Base-by-base conservation (phyloP, 2,888 invertebrate species). In the Noctua comes region DNA sequence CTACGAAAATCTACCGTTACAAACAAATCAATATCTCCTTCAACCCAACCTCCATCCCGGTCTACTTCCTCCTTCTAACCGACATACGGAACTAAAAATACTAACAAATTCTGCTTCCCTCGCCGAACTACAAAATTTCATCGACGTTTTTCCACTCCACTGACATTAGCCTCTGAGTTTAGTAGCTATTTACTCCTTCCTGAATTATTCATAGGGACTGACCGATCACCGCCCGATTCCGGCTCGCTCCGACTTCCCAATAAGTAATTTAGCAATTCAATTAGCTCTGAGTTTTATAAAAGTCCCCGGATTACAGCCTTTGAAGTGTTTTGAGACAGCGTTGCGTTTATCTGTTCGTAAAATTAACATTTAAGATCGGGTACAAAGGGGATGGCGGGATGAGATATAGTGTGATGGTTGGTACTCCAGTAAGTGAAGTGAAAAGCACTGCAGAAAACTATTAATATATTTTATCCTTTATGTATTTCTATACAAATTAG, bases 251-350 rank as follows among this genome's bases (percentile, higher is more conserved):
- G 88, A 89, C 89, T 89, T 89, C 77, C 83, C 86, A 91, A 89
- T 88, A 89, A 77, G 88, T 88, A 88, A 91, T 91, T 93, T 92
- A 91, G 93, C 93, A 92, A 94, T 92, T 93, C 93, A 92, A 93
- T 93, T 91, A 92, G 91, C 83, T 90, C 73, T 24, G 70, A 88
- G 82, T 88, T 90, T 90, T 86, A 89, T 90, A 90, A 90, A 90
- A 89, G 86, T 79, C 80, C 85, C 80, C 77, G 86, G 87, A 87
- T 81, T 83, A 82, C 88, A 86, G 77, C 85, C 87, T 86, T 81
- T 77, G 80, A 89, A 88, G 79, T 76, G 75, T 88, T 80, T 59
- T 72, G 83, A 88, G 82, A 85, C 80, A 84, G 51, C 62, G 82
- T 83, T 82, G 87, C 79, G 83, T 85, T 84, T 82, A 84, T 89